Evolutionary conservation across 2,113 vertebrate genomes (phyloP).

Genomic region (Raja brachyura): DNA sequence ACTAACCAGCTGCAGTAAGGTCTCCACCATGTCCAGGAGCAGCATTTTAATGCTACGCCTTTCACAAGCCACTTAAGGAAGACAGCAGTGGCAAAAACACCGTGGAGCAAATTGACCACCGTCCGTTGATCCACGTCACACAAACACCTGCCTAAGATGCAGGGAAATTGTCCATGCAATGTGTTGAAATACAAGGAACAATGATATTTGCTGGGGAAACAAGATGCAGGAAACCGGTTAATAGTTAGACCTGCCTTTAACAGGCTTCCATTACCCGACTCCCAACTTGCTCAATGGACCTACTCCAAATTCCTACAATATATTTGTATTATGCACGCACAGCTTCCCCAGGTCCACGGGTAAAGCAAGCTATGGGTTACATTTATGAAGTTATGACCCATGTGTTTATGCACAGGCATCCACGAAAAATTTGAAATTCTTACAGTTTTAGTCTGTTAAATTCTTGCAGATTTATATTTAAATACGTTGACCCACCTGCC

Average conservation of each 20-base stretch:
- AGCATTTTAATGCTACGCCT: neutral
- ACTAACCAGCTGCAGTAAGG: neutral
- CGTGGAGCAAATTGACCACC: neutral
- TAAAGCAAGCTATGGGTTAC: slow-evolving; percentile 18
- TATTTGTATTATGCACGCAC: neutral
- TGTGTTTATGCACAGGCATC: slow-evolving; percentile 10
- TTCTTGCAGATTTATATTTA: neutral
- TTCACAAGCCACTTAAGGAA: neutral
- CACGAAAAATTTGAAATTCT: neutral
- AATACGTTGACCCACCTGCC: slow-evolving; percentile 15
- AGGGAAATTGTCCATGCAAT: neutral
- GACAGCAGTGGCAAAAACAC: neutral
- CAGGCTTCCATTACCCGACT: neutral
- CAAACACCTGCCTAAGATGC: neutral
- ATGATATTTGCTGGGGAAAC: neutral
- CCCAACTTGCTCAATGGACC: neutral
- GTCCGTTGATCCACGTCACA: neutral
- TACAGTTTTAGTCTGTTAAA: slow-evolving; percentile 9
- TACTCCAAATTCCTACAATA: neutral
- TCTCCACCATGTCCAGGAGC: neutral
- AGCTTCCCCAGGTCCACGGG: neutral
- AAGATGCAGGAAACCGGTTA: neutral
- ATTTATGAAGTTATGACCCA: slow-evolving; percentile 36
- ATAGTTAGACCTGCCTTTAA: neutral
- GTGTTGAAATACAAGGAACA: neutral